These are phyloP conservation scores for Griposia aprilina DNA, from an alignment of 2,888 invertebrate genomes.

Conservation along the genomic window DNA sequence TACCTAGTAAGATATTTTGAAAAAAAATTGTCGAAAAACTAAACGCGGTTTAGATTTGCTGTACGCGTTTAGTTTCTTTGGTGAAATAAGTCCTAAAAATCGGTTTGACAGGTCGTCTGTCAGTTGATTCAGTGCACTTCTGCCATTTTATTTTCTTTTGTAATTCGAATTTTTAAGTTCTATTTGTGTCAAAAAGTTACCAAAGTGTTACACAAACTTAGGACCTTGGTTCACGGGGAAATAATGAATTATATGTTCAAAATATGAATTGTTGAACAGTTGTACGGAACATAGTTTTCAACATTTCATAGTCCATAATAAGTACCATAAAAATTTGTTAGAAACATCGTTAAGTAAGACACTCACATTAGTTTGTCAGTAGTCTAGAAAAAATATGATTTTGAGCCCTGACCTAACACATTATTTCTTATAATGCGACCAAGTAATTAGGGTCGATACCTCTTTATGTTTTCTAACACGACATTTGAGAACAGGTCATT, in stretches of 20 bases:
- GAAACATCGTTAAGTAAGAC: not conserved
- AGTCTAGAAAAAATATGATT: not conserved
- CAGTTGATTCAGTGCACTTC: not conserved
- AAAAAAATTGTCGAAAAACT: too few species aligned
- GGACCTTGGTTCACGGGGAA: not conserved
- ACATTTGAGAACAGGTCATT: not conserved
- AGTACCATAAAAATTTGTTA: not conserved
- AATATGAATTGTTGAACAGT: not conserved
- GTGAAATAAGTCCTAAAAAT: too few species aligned
- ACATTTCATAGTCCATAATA: not conserved
- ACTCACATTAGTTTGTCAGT: not conserved
- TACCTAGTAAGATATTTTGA: not conserved
- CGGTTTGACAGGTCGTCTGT: too few species aligned
- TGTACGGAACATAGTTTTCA: not conserved
- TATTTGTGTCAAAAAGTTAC: not conserved
- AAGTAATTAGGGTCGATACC: not conserved
- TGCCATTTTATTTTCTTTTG: not conserved
- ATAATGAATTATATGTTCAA: not conserved
- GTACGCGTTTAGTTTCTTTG: too few species aligned
- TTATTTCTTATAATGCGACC: slow-evolving; percentile 3
- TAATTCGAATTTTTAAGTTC: not conserved
- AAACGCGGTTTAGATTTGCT: too few species aligned
- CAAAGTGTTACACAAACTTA: not conserved
- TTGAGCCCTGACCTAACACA: slow-evolving; percentile 9
- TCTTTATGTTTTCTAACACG: not conserved